Percentiles rank a stretch among this genome's conserved stretches.
Evolutionary conservation across 2,797 vertebrate species (phyloP).

Genomic region (Nasua narica): DNA sequence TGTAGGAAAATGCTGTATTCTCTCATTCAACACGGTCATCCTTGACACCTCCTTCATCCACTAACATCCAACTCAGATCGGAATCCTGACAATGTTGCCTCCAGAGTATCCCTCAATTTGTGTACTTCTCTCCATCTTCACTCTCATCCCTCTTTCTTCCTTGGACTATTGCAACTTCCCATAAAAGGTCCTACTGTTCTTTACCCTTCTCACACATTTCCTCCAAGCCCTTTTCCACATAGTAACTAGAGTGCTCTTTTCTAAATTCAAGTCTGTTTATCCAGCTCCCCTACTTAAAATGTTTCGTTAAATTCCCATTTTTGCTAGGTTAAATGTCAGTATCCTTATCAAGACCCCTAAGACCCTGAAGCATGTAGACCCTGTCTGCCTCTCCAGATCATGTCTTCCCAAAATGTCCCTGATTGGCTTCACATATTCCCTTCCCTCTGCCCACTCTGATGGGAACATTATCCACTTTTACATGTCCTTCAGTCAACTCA

Average conservation of each 20-base stretch:
- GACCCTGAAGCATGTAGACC: not conserved
- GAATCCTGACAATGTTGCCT: not conserved
- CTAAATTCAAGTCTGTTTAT: not conserved
- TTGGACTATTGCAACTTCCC: not conserved
- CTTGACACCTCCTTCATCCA: not conserved
- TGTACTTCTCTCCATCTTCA: not conserved
- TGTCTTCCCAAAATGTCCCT: not conserved
- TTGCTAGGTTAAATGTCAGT: not conserved
- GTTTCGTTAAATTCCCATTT: not conserved
- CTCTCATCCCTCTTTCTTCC: not conserved
- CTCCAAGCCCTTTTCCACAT: not conserved
- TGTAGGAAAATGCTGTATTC: not conserved
- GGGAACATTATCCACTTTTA: not conserved
- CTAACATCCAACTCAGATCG: not conserved
- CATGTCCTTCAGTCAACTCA: not conserved
- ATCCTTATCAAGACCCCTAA: not conserved
- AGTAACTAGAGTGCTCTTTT: not conserved
- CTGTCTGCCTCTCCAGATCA: not conserved
- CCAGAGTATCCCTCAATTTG: not conserved
- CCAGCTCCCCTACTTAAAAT: not conserved
- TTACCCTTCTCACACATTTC: not conserved
- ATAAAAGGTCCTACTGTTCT: not conserved
- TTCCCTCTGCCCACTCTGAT: not conserved
- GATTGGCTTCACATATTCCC: not conserved
- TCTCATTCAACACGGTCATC: not conserved